phyloP scores from a whole-genome alignment of 2,888 invertebrate genomes.

The Phasia obesa region DNA sequence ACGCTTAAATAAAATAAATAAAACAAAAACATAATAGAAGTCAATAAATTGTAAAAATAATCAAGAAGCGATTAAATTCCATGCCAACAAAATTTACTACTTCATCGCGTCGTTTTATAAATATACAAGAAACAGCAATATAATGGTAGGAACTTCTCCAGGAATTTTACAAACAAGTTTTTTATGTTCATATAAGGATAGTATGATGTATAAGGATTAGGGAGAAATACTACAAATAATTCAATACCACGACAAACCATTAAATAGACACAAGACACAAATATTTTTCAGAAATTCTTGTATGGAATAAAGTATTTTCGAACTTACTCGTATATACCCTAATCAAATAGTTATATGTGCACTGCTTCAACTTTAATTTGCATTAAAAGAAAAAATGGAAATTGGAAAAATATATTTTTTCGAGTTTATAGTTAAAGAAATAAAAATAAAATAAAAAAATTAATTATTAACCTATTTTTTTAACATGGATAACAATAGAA shows the following conservation, averaged over 20 bases:
- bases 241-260: neutral
- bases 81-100: slow-evolving; percentile 42
- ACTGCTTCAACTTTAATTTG: too few species aligned
- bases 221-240: neutral
- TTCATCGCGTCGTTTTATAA: slow-evolving; percentile 3
- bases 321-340: neutral
- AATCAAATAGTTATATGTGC: too few species aligned
- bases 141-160: neutral
- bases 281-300: neutral
- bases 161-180: neutral
- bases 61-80: slow-evolving; percentile 50
- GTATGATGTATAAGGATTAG: neutral
- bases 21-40: slow-evolving; percentile 7
- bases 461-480: too few species aligned
- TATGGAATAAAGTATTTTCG: neutral
- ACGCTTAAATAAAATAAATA: neutral
- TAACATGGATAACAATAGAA: too few species aligned
- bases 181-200: too few species aligned
- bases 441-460: too few species aligned
- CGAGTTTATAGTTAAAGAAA: too few species aligned
- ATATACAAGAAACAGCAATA: neutral
- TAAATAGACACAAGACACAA: neutral
- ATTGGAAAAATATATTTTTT: too few species aligned
- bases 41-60: slow-evolving; percentile 51
- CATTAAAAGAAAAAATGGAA: too few species aligned